phyloP scores from a whole-genome alignment of 1,140 invertebrate genomes.

The Calliopsis andreniformis region DNA sequence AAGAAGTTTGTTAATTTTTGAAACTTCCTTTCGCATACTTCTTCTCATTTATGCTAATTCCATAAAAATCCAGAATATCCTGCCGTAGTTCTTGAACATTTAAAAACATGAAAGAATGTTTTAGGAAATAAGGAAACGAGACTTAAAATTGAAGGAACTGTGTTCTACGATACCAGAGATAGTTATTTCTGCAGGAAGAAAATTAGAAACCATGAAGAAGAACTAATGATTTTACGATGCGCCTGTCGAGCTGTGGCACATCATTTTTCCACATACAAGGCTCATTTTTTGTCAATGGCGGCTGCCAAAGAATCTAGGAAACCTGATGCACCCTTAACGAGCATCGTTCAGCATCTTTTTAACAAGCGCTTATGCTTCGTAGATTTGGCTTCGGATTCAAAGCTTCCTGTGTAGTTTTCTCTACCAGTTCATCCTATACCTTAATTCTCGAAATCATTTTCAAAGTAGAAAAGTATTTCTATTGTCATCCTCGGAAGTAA shows the following conservation, averaged over 20 bases:
- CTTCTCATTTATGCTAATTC: no score
- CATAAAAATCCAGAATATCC: no score
- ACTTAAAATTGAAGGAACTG: no score
- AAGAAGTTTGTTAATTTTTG: no score
- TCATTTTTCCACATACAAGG: background rate
- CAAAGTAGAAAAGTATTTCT: background rate
- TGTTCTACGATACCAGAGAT: no score
- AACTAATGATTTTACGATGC: background rate
- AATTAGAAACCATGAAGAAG: background rate
- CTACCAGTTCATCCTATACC: no score
- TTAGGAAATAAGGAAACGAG: no score
- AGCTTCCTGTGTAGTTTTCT: slow-evolving; percentile 13
- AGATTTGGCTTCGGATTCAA: slow-evolving; percentile 29
- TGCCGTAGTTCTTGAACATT: no score
- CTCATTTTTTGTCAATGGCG: slow-evolving; percentile 12
- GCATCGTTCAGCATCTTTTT: slow-evolving; percentile 20
- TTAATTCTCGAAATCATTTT: no score
- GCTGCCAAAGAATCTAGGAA: slow-evolving; percentile 34
- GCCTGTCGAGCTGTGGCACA: background rate
- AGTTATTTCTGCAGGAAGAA: background rate
- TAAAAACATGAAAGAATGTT: no score
- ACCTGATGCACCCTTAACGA: slow-evolving; percentile 26
- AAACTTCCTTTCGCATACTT: no score
- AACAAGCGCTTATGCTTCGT: slow-evolving; percentile 13
- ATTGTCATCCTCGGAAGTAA: no score